Percentiles rank a stretch among this genome's conserved stretches.
Evolutionary conservation across 1,140 invertebrate genomes (phyloP).

Genomic region (Portunus trituberculatus): DNA sequence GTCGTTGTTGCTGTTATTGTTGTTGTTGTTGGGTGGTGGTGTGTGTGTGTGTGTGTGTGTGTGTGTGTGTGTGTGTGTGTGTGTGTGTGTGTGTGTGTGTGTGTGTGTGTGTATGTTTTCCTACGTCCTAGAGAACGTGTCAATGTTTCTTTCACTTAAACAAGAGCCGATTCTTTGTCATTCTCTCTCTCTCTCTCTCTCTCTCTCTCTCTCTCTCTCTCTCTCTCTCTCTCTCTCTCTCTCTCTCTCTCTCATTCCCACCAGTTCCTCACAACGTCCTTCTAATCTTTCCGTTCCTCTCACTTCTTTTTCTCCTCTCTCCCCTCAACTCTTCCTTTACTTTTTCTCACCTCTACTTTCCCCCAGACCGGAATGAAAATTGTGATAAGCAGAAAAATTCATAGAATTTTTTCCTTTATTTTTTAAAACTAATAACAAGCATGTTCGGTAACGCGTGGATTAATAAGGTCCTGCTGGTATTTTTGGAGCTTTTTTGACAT

Average conservation of each 20-base stretch:
- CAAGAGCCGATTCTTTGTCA: background rate
- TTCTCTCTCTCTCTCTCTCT: conserved; percentile 38
- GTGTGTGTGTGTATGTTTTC: no score
- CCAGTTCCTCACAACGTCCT: background rate
- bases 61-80: no score
- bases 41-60: no score
- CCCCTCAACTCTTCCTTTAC: no score
- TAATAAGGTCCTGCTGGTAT: no score
- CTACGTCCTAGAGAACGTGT: no score
- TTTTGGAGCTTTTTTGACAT: background rate
- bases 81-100: no score
- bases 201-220: conserved; percentile 37
- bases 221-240: background rate
- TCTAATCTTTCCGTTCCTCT: background rate
- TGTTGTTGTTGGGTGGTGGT: no score
- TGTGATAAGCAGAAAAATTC: background rate
- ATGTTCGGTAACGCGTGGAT: background rate
- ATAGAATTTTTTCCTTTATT: background rate
- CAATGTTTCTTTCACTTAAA: no score
- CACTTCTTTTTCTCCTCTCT: background rate
- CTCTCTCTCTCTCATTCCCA: background rate
- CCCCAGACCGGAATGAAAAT: background rate
- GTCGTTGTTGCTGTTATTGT: no score
- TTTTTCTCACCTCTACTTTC: background rate
- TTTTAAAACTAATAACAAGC: background rate